Evolutionary conservation across 2,888 invertebrate species (phyloP).

Genomic region (Norana najaformis): DNA sequence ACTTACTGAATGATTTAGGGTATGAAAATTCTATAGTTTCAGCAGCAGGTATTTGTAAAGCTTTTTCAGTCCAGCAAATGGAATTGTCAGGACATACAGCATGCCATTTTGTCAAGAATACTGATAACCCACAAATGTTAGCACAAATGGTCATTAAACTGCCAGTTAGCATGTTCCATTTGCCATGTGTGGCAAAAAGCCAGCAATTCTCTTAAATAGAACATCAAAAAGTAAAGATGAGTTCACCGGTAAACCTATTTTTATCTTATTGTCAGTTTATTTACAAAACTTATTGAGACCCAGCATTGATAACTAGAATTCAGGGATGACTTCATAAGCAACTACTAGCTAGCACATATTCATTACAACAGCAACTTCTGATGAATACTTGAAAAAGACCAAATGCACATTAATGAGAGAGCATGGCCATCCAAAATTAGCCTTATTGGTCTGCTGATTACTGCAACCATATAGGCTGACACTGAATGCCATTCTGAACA

Average conservation of each 20-base stretch:
- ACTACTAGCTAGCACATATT: neutral
- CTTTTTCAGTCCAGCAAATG: neutral
- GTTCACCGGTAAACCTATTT: neutral
- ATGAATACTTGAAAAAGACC: neutral
- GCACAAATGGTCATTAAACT: neutral
- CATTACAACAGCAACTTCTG: neutral
- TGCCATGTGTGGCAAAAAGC: neutral
- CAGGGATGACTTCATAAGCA: neutral
- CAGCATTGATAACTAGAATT: neutral
- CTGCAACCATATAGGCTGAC: neutral
- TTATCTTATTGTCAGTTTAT: neutral
- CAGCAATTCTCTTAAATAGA: neutral
- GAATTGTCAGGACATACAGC: neutral
- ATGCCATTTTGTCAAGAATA: neutral
- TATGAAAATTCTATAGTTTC: neutral
- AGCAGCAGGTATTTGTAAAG: neutral
- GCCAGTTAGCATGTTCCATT: neutral
- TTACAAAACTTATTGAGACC: neutral
- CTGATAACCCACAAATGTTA: neutral
- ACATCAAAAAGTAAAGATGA: neutral
- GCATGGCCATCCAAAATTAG: no score
- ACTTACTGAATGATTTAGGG: neutral
- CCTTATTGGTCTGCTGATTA: neutral
- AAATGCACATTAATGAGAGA: neutral
- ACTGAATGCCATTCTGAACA: neutral